Percentiles rank a stretch among this genome's conserved stretches.
Evolutionary conservation across 2,797 vertebrate genomes (phyloP).

Genomic region (Mus caroli): DNA sequence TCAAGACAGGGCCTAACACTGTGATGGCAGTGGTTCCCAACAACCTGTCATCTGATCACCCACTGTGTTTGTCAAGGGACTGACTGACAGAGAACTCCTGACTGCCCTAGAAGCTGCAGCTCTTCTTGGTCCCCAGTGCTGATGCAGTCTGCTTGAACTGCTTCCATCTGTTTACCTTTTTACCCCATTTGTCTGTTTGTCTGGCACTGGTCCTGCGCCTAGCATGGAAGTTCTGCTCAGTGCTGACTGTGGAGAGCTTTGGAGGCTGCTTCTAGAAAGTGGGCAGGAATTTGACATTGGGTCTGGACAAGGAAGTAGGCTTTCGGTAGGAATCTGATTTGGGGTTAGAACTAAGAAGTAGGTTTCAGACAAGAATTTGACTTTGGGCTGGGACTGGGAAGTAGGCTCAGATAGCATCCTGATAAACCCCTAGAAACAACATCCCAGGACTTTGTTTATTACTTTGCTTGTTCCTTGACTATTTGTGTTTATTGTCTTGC

Average conservation of each 20-base stretch:
- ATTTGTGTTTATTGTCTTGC: too few relatives aligned
- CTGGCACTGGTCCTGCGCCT: background rate
- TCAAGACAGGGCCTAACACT: background rate
- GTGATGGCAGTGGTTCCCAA: background rate
- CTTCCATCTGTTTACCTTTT: background rate
- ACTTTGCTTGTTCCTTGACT: too few relatives aligned
- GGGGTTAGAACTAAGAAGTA: too few relatives aligned
- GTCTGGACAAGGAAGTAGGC: too few relatives aligned
- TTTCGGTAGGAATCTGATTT: too few relatives aligned
- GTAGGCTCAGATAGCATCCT: too few relatives aligned
- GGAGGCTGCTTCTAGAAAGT: too few relatives aligned
- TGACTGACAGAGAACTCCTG: background rate
- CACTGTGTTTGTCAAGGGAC: background rate
- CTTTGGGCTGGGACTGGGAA: too few relatives aligned
- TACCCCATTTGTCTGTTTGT: background rate
- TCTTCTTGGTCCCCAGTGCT: background rate
- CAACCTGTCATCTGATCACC: background rate
- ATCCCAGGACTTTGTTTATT: too few relatives aligned
- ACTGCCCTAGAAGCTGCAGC: background rate
- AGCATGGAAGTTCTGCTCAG: background rate
- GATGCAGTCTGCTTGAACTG: background rate
- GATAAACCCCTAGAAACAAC: too few relatives aligned
- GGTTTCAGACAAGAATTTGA: too few relatives aligned
- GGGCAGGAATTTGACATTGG: too few relatives aligned
- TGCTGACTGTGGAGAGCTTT: background rate